Base-by-base conservation (phyloP, 2,888 invertebrate species). In the Ernsta delagoae region DNA sequence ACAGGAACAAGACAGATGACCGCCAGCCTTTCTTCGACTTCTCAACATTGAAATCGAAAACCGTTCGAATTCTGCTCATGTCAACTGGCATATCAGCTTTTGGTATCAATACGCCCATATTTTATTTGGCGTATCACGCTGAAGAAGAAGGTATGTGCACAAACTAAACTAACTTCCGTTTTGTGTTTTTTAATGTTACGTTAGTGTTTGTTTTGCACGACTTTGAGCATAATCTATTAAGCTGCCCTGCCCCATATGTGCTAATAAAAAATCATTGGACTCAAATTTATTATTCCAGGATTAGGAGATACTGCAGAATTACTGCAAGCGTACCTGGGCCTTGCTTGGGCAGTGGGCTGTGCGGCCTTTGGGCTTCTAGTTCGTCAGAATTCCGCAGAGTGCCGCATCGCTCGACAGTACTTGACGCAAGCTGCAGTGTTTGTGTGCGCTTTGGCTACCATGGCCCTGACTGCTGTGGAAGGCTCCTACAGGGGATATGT, bases 11-110 rank as follows among this genome's bases (percentile, higher is more conserved):
- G 78, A 83, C 92, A 50, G 97, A 97, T 77, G 97, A 97, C 78
- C 95, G 96, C 73, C 96, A 96, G 53, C 97, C 97, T 0, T 98
- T 98, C 89, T 96, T 98, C 82, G 98, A 98, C 86, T 97, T 97
- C 82, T 96, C 96, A 70, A 97, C 97, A 6, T 92, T 98, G 71
- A 96, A 96, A 81, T 97, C 97, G 81, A 96, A 97, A 85, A 97
- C 97, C 41, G 96, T 98, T 50, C 95, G 97, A 77, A 97, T 97
- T 77, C 89, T 98, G 70, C 94, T 98, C 70, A 94, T 97, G 78
- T 97, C 97, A 5, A 96, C 97, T 1, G 96, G 96, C 7, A 96
- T 97, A 83, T 95, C 95, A 11, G 96, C 97, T 5, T 96, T 98
- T 82, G 98, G 98, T 16, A 96, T 97, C 78, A 97, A 97, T 82